Conservation (phyloP, 2,888 invertebrate species). For the Cephalotes varians region DNA sequence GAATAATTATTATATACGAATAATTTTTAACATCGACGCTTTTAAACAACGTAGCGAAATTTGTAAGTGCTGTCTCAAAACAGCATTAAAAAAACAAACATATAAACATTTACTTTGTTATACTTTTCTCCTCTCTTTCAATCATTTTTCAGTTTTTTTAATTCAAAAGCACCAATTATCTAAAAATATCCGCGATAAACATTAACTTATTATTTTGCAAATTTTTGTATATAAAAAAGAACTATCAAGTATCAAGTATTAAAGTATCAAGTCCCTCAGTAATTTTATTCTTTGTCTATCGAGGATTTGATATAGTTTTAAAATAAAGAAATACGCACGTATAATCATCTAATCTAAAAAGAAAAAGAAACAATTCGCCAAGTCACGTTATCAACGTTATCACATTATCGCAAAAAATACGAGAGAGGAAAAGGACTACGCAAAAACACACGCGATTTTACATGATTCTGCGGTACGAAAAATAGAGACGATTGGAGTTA, state of each 20-base stretch:
- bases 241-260: too few relatives aligned
- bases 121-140: background rate
- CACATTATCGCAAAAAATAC: slow-evolving; percentile 41
- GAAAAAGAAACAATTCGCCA: slow-evolving; percentile 65
- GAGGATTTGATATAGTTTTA: slow-evolving; percentile 65
- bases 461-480: background rate
- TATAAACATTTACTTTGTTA: background rate
- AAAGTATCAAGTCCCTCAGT: background rate
- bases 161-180: background rate
- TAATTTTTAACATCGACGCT: slow-evolving; percentile 6
- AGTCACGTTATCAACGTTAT: slow-evolving; percentile 57
- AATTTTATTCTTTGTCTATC: background rate
- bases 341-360: slow-evolving; percentile 68
- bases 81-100: background rate
- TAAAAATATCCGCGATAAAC: background rate
- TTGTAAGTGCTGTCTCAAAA: background rate
- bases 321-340: slow-evolving; percentile 49
- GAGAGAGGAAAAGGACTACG: background rate
- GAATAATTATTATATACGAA: background rate
- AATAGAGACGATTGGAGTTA: background rate
- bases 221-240: background rate
- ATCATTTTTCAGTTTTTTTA: background rate
- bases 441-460: background rate
- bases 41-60: slow-evolving; percentile 22
- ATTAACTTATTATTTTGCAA: background rate